Evolutionary conservation across 2,797 vertebrate species (phyloP), one percentile per base, ranked within the genome.

Genomic region (Propithecus perrieri): DNA sequence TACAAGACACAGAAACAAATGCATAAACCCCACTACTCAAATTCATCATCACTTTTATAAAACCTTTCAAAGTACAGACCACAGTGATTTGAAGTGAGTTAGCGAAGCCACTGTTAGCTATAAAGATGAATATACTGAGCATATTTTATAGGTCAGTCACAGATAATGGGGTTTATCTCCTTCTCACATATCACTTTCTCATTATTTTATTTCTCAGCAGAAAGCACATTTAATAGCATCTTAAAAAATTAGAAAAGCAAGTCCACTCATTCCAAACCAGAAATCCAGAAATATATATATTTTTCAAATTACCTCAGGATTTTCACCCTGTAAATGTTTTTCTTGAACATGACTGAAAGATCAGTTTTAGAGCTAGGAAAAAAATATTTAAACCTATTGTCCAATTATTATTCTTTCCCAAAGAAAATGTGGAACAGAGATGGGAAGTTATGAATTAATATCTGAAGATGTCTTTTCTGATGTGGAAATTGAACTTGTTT

Each of bases 401-500:
- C 4, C 24, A 89, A 48, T 63, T 95, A 50, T 79, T 94, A 46
- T 74, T 84, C 14, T 89, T 50, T 80, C 28, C 17, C 38, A 90
- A 81, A 57, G 33, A 96, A 95, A 79, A 86, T 61, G 4, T 92
- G 43, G n/a, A 26, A 65, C 33, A 50, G 26, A 24, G 24, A 43
- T 90, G 33, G 41, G 33, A 94, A 96, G 81, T 86, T 80, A 43
- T 93, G 24, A 90, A n/a, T 11, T 95, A 53, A 71, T 79, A 63
- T 95, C 95, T 92, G 63, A 97, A 94, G 63, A 75, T 79, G 30
- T 74, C 17, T 33, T 85, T 95, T 87, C 33, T 93, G 35, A 92
- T 90, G 4, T 85, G 48, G 92, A 90, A 97, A 86, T 46, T 55
- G 57, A 94, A 86, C 18, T 92, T 96, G n/a, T 94, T 95, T 95